Evolutionary conservation across 1,140 invertebrate genomes (phyloP), one percentile per base, ranked within the genome.

Genomic region (Calliphora vicina): DNA sequence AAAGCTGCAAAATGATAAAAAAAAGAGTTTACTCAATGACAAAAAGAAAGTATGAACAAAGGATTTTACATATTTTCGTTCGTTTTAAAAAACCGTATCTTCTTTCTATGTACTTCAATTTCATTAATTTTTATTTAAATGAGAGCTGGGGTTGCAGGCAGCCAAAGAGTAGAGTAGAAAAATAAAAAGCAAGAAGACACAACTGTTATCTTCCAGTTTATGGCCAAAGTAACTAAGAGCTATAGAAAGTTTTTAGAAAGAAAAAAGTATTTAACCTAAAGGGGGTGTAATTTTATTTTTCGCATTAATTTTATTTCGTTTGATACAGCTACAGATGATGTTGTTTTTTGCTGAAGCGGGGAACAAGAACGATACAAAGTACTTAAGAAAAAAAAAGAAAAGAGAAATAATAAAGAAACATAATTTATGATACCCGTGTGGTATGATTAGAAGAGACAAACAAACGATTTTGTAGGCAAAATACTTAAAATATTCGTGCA

Each of bases 391-490:
- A 73, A 27, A 15, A 73, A 73, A 29, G 42, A 35, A n/a, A 76
- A 76, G 29, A 13, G 3, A 35, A 74, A 35, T 35, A n/a, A 76
- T 29, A 35, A 42, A 76, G 27, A 35, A 29, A 42, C 27, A 76
- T 76, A 76, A 76, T 76, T 76, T 76, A 76, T 76, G 73, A 35
- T 76, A 76, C 73, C 73, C 73, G 73, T 76, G 73, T 35, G 29
- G 73, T 76, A 76, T 35, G 73, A 76, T 76, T 76, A 76, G 73
- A 76, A 20, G 67, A 76, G 26, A 35, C 26, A 74, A 35, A 17
- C 35, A 57, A 1, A 17, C 6, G 6, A 35, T 35, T 35, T 35
- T 35, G 5, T 35, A 57, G 50, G n/a, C 50, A 57, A 57, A 57
- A 57, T n/a, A 57, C n/a, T 57, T 57, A n/a, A 35, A n/a, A 76